These are phyloP conservation scores for Diploptera punctata DNA, from an alignment of 2,888 invertebrate genomes.

Conservation along the genomic window DNA sequence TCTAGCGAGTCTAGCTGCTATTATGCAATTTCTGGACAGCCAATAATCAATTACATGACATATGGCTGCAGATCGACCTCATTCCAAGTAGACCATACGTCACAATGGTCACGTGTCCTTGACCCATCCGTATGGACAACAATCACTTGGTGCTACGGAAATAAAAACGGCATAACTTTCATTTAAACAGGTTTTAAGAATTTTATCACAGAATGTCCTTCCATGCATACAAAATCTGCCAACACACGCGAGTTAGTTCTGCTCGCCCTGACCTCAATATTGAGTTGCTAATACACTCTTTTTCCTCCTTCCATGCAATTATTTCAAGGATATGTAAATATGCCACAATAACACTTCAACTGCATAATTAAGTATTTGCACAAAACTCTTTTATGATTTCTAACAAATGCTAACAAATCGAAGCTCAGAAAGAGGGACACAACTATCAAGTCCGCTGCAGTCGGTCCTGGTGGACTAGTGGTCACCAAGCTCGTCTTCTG, in stretches of 20 bases:
- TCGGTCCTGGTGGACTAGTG: too few relatives aligned
- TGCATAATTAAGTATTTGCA: too few relatives aligned
- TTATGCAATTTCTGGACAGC: neutral
- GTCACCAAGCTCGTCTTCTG: too few relatives aligned
- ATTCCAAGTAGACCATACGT: neutral
- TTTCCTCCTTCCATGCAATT: too few relatives aligned
- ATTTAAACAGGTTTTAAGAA: neutral
- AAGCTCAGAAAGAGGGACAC: too few relatives aligned
- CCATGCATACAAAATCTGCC: conserved; percentile 14
- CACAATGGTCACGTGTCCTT: conserved; percentile 7
- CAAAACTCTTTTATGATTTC: too few relatives aligned
- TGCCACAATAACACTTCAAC: too few relatives aligned
- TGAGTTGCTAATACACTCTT: too few relatives aligned
- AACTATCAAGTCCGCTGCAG: too few relatives aligned
- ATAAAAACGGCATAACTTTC: neutral
- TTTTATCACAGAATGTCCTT: neutral
- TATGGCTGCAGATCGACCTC: neutral
- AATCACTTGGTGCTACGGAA: neutral
- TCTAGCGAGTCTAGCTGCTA: neutral
- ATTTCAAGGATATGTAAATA: too few relatives aligned
- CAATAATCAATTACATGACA: neutral
- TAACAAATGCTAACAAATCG: too few relatives aligned
- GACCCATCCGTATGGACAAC: neutral
- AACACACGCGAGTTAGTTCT: neutral
- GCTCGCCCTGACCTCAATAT: neutral